A percentile compares a stretch with the other conserved stretches of the same genome.
phyloP scores from a whole-genome alignment of 2,113 vertebrate genomes.

The Vireo altiloquus region DNA sequence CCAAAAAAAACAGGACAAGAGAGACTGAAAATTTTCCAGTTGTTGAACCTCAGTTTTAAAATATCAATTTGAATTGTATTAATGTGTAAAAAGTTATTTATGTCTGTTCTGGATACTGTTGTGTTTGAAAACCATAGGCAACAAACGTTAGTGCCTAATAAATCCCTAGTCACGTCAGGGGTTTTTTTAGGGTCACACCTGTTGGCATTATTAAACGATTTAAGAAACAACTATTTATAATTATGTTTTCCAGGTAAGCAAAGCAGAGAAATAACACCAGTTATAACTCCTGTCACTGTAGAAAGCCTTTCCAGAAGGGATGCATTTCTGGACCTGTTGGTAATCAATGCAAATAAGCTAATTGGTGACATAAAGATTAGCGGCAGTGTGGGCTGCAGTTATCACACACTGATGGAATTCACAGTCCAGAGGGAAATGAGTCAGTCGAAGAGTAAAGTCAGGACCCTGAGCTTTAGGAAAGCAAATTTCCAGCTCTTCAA shows the following conservation, averaged over 20 bases:
- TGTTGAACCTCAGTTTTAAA: not conserved
- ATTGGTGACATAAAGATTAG: not conserved
- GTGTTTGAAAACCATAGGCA: not conserved
- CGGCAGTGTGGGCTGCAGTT: not conserved
- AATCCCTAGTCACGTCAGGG: not conserved
- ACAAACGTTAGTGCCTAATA: not conserved
- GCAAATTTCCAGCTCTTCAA: not conserved
- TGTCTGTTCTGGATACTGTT: not conserved
- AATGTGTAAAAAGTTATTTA: not conserved
- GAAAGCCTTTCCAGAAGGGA: not conserved
- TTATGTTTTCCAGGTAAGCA: not conserved
- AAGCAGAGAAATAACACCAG: not conserved
- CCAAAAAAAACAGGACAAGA: not conserved
- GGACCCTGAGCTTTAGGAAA: not conserved
- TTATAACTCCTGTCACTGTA: not conserved
- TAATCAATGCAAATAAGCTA: not conserved
- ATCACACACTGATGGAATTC: not conserved
- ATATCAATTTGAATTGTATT: not conserved
- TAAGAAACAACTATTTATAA: not conserved
- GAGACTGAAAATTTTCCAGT: not conserved
- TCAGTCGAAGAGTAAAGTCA: not conserved
- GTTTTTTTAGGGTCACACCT: not conserved
- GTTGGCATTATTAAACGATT: not conserved
- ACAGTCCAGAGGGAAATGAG: not conserved
- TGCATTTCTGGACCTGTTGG: not conserved